Evolutionary conservation across 2,888 invertebrate species (phyloP), one percentile per base, ranked within the genome.

Genomic region (Pocota personata): DNA sequence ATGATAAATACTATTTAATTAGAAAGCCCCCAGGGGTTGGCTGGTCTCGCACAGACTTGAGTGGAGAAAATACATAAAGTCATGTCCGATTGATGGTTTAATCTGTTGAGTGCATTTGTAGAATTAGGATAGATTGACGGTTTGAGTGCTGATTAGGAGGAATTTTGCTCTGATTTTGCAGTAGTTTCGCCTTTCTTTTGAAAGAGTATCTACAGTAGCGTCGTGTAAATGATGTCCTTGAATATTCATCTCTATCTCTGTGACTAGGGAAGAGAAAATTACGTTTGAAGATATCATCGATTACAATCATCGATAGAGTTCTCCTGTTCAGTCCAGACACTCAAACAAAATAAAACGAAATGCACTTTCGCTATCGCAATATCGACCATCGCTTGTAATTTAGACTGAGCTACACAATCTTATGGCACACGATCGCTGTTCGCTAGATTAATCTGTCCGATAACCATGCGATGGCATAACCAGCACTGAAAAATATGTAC

Each of bases 341-440:
- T 52, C n/a, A 24, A n/a, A n/a, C n/a, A n/a, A n/a, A n/a, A n/a
- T n/a, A n/a, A 62, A 46, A 43, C 46, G 21, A 64, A 46, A 43
- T 78, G 55, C 71, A 71, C 78, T 78, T 71, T 78, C 78, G 62
- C 78, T 69, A 46, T 71, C 52, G 37, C 16, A 52, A 27, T 52
- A 69, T 69, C 76, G 48, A 46, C 10, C 14, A 77, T 60, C 69
- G 35, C 71, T 7, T 55, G 60, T 71, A 78, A 78, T 78, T 40
- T 78, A 43, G 69, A 78, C 10, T 60, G 32, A 1, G 3, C 46
- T 27, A 32, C 14, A 30, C 52, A 35, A 69, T 69, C 77, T 62
- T 35, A 64, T 30, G 46, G 37, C 62, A 72, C 72, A 79, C 78
- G 72, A 79, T 79, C 72, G 37, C 57, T 57, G 37, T 48, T 79